Conservation (phyloP, 2,113 vertebrate species). For the Butorides virescens region DNA sequence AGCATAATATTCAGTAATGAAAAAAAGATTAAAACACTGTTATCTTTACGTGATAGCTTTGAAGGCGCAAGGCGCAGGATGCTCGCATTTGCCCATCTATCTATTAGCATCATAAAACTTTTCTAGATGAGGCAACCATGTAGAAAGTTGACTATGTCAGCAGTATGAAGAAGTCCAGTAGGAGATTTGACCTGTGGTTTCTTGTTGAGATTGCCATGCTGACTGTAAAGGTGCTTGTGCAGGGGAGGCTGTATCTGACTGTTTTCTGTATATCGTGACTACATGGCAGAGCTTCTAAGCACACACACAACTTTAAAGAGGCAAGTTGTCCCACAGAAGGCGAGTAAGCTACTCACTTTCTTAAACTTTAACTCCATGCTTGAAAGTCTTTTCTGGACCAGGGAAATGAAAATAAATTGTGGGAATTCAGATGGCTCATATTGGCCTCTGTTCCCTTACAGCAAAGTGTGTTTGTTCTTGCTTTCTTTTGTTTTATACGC, state of each 20-base stretch:
- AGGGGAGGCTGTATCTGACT: not conserved
- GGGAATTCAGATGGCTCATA: not conserved
- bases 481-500: not conserved
- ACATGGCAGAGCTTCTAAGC: not conserved
- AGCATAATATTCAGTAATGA: conserved; percentile 61
- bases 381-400: not conserved
- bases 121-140: not conserved
- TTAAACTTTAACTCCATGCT: not conserved
- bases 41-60: conserved; percentile 51
- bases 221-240: not conserved
- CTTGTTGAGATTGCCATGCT: not conserved
- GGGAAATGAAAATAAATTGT: not conserved
- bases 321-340: not conserved
- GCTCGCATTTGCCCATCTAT: not conserved
- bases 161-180: not conserved
- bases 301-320: not conserved
- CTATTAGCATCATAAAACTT: conserved; percentile 3
- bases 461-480: not conserved
- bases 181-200: not conserved
- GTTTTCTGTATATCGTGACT: not conserved
- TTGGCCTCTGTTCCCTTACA: not conserved
- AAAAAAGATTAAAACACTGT: conserved; percentile 65
- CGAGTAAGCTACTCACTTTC: not conserved
- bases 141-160: not conserved
- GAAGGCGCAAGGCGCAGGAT: conserved; percentile 43